phyloP scores from a whole-genome alignment of 2,888 invertebrate species.

The Myopa testacea region DNA sequence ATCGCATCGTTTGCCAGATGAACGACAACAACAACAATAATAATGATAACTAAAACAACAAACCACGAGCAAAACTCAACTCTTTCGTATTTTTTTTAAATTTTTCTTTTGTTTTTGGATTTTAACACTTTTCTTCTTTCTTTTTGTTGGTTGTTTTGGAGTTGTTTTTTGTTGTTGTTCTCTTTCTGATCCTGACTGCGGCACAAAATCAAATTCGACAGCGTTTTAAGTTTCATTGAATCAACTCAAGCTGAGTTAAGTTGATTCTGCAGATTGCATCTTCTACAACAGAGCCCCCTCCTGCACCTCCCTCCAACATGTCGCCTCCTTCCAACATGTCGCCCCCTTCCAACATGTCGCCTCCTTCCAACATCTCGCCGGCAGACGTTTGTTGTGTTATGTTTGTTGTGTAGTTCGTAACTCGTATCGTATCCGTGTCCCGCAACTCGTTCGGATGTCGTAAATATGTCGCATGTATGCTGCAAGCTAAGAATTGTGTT shows the following conservation, averaged over 20 bases:
- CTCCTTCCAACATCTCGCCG: not conserved
- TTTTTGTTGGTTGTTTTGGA: too few relatives aligned
- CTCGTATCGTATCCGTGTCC: not conserved
- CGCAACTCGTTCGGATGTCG: not conserved
- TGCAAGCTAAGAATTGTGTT: not conserved
- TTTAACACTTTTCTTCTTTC: too few relatives aligned
- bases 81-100: not conserved
- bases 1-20: not conserved
- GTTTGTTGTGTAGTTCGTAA: not conserved
- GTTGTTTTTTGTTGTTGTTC: not conserved
- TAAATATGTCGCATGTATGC: not conserved
- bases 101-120: not conserved
- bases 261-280: slow-evolving; percentile 8
- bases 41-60: not conserved
- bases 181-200: not conserved
- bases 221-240: slow-evolving; percentile 9
- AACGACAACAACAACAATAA: not conserved
- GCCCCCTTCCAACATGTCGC: not conserved
- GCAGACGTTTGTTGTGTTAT: not conserved
- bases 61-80: not conserved
- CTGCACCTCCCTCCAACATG: not conserved
- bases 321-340: not conserved
- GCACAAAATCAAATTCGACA: slow-evolving; percentile 3
- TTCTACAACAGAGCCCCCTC: not conserved
- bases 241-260: slow-evolving; percentile 7